Evolutionary conservation across 2,888 invertebrate genomes (phyloP), one percentile per base, ranked within the genome.

Genomic region (Aricia artaxerxes): DNA sequence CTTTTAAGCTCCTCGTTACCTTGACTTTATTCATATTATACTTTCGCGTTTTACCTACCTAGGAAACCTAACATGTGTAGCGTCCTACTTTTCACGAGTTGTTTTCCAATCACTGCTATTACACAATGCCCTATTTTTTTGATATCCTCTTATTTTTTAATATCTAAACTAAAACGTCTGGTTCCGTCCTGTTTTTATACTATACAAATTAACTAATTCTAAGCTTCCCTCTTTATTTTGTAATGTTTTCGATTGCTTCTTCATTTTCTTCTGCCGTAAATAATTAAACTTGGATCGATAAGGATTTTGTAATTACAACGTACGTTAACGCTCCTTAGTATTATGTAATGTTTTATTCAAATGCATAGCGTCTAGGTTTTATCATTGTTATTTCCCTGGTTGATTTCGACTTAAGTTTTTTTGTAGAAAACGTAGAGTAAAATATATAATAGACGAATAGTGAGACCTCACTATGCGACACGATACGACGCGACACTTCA

Each of bases 21-120:
- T 83, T 82, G 82, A 82, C 81, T 80, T 81, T 82, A 80, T 76
- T 76, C 49, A 76, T 57, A 57, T 35, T 44, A 49, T 57, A 53
- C 31, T 69, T 69, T 57, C 57, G 57, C 77, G 69, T 77, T 69
- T 77, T 69, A 69, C 69, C 35, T 35, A 35, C 31, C 16, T 69
- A 35, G 69, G 69, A 69, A 69, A 35, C 69, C 69, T 69, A 38
- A 38, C 16, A 69, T 35, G 13, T 69, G 69, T 38, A 13, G 35
- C 69, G 69, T 35, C 11, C 35, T 69, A 69, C 35, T 69, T 69
- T 13, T 13, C 16, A 76, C 31, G 35, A 57, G 7, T 57, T 57
- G 57, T 35, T 53, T 31, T 53, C 35, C 49, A 35, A 76, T 40
- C 40, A 7, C n/a, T 9, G 11, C 73, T 40, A 2, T 73, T 44